Evolutionary conservation across 2,888 invertebrate species (phyloP).

Genomic region (Xanthostigma xanthostigma): DNA sequence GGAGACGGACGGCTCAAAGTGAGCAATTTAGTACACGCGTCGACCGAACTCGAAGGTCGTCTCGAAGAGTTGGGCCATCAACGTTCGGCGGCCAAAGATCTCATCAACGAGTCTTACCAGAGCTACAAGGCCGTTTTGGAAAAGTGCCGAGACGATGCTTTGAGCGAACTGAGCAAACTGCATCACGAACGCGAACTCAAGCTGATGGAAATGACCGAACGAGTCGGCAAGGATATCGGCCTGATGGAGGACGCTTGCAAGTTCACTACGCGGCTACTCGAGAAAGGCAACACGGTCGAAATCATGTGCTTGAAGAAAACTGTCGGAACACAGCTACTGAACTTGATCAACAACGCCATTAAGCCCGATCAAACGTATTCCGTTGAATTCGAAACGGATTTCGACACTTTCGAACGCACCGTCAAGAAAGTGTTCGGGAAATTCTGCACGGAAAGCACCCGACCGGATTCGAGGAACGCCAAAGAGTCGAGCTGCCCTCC

Average conservation of each 20-base stretch:
- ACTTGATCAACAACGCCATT: slow-evolving; percentile 67
- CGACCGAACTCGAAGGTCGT: slow-evolving; percentile 58
- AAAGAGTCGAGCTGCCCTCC: slow-evolving; percentile 35
- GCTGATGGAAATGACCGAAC: slow-evolving; percentile 77
- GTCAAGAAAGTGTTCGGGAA: slow-evolving; percentile 58
- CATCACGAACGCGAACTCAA: slow-evolving; percentile 77
- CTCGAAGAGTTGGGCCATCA: slow-evolving; percentile 77
- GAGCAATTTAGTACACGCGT: slow-evolving; percentile 59
- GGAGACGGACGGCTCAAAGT: slow-evolving; percentile 62
- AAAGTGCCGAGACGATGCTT: slow-evolving; percentile 58
- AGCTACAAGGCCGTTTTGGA: slow-evolving; percentile 71
- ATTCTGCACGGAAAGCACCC: slow-evolving; percentile 46
- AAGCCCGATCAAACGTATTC: slow-evolving; percentile 65
- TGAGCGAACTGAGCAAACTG: slow-evolving; percentile 55
- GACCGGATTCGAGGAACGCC: slow-evolving; percentile 26
- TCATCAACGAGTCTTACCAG: slow-evolving; percentile 67
- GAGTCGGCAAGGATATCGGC: slow-evolving; percentile 68
- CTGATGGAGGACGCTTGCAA: slow-evolving; percentile 77
- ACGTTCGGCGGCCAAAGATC: slow-evolving; percentile 68
- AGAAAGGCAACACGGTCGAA: slow-evolving; percentile 73
- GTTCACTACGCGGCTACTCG: slow-evolving; percentile 66
- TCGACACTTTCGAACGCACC: slow-evolving; percentile 59
- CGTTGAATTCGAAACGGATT: slow-evolving; percentile 68
- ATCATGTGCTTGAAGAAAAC: slow-evolving; percentile 69
- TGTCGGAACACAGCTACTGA: slow-evolving; percentile 60